phyloP scores from a whole-genome alignment of 2,888 invertebrate genomes.

The Cyaniris semiargus region DNA sequence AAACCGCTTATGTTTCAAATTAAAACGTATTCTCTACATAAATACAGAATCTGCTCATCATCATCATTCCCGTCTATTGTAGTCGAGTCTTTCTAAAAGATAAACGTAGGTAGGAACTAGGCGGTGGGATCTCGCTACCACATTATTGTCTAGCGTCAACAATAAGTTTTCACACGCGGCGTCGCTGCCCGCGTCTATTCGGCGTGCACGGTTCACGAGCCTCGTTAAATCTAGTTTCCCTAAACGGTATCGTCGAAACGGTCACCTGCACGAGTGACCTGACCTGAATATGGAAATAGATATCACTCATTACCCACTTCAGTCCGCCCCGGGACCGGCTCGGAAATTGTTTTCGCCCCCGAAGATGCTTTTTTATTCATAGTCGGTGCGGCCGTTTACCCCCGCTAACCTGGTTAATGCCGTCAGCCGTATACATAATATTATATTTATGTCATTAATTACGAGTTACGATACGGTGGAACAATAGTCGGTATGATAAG shows the following conservation, averaged over 20 bases:
- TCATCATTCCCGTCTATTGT: background rate
- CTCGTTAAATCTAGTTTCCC: background rate
- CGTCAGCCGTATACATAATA: background rate
- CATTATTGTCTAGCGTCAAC: background rate
- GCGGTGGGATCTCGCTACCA: too few species aligned
- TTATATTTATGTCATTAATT: background rate
- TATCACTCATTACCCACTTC: conserved; percentile 8
- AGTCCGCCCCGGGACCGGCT: background rate
- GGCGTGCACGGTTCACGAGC: background rate
- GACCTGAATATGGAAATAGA: conserved; percentile 22
- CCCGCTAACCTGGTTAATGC: background rate
- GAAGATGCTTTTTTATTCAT: conserved; percentile 3
- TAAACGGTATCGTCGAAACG: background rate
- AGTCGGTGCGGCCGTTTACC: background rate
- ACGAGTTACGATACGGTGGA: background rate
- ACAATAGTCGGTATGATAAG: conserved; percentile 19
- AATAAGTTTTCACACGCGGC: background rate
- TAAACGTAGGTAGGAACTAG: background rate
- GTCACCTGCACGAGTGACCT: conserved; percentile 15
- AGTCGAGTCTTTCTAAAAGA: background rate
- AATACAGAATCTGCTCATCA: background rate
- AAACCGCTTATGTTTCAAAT: background rate
- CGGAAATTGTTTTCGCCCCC: background rate
- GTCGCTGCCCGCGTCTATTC: background rate
- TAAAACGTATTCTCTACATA: background rate